A percentile compares a stretch with the other conserved stretches of the same genome.
Conservation (phyloP, 2,797 vertebrate genomes). For the Squalus acanthias region DNA sequence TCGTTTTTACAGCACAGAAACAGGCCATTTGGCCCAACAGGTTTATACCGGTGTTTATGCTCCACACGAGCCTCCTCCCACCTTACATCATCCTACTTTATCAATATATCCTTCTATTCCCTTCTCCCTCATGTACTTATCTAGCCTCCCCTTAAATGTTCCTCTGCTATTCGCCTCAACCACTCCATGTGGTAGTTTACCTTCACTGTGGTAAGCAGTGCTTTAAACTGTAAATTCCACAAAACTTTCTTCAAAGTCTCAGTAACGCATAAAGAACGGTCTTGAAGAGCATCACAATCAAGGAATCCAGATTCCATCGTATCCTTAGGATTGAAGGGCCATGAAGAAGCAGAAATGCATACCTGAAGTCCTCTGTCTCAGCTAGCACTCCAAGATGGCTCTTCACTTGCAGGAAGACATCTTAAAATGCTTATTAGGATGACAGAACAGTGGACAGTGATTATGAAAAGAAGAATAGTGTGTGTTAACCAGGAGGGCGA, state of each 20-base stretch:
- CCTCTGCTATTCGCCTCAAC: no score
- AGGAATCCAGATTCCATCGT: background rate
- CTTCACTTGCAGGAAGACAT: background rate
- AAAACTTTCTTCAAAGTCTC: background rate
- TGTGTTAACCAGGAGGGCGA: background rate
- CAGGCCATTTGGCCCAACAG: background rate
- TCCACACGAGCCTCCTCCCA: no score
- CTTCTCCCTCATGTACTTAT: no score
- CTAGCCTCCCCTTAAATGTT: no score
- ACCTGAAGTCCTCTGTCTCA: background rate
- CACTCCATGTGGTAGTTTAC: no score
- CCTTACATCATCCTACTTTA: no score
- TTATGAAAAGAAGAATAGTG: background rate
- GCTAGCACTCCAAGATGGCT: no score
- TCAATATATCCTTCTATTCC: no score
- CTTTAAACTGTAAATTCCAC: background rate
- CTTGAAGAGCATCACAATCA: background rate
- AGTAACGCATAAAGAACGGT: background rate
- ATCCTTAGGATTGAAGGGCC: background rate
- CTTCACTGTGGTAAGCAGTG: no score
- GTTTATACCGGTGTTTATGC: no score
- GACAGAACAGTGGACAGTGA: background rate
- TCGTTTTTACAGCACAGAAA: background rate
- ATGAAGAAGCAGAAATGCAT: background rate
- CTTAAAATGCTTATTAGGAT: background rate